These are phyloP conservation scores for Dynastes maya DNA, from an alignment of 2,888 invertebrate genomes.

Conservation along the genomic window DNA sequence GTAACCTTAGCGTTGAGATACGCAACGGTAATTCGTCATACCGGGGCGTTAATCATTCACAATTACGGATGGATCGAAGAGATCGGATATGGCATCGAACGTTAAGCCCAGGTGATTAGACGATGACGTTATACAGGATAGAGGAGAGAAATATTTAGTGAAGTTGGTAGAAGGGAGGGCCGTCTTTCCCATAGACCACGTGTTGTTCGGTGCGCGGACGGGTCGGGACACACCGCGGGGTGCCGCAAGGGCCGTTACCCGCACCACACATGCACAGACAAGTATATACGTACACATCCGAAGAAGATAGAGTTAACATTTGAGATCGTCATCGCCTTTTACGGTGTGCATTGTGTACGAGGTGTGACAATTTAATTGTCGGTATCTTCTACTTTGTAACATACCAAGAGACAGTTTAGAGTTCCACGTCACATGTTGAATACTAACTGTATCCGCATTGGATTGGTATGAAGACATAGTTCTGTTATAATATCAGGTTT, in stretches of 20 bases:
- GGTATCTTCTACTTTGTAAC: too few relatives aligned
- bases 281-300: not conserved
- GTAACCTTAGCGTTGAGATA: not conserved
- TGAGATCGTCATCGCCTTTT: conserved; percentile 61
- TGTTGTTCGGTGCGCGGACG: conserved; percentile 58
- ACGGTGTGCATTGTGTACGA: too few relatives aligned
- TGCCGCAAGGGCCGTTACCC: conserved; percentile 61
- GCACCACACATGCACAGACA: conserved; percentile 5
- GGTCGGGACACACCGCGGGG: conserved; percentile 60
- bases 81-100: conserved; percentile 53
- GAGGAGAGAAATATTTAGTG: not conserved
- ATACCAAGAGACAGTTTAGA: too few relatives aligned
- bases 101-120: conserved; percentile 60
- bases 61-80: conserved; percentile 49
- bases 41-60: conserved; percentile 49
- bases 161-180: conserved; percentile 58
- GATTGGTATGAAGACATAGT: too few relatives aligned
- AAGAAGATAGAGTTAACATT: conserved; percentile 62
- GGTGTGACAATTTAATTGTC: too few relatives aligned
- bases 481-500: too few relatives aligned
- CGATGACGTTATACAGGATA: not conserved
- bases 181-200: conserved; percentile 63
- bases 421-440: too few relatives aligned
- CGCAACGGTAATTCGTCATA: conserved; percentile 51
- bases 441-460: too few relatives aligned